phyloP scores from a whole-genome alignment of 2,797 vertebrate species.

The Phrynocephalus vlangalii region DNA sequence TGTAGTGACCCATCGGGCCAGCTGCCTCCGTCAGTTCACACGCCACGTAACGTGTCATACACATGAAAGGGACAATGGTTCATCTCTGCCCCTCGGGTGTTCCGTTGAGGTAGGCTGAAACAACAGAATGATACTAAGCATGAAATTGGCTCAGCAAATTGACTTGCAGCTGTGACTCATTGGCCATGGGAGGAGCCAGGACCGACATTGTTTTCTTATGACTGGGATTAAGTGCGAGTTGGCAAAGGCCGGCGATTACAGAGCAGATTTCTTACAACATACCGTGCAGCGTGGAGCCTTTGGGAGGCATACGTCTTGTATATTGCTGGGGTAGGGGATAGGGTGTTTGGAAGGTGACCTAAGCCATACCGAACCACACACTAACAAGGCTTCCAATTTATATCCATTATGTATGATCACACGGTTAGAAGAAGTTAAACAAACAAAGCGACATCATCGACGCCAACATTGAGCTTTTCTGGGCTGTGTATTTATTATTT shows the following conservation, averaged over 20 bases:
- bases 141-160: constrained; percentile 24
- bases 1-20: constrained; percentile 20
- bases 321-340: background rate
- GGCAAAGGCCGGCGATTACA: constrained; percentile 15
- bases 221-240: background rate
- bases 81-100: constrained; percentile 21
- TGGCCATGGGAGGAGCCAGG: background rate
- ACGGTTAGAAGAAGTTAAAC: background rate
- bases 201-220: background rate
- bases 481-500: background rate
- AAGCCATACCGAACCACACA: background rate
- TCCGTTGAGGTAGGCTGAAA: constrained; percentile 24
- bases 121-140: constrained; percentile 37
- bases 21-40: constrained; percentile 29
- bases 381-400: background rate
- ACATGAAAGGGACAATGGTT: background rate
- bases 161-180: constrained; percentile 21
- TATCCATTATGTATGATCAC: background rate
- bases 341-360: background rate
- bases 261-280: background rate
- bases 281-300: background rate
- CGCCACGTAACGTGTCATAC: background rate
- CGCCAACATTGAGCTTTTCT: background rate
- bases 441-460: background rate
- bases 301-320: background rate